These are phyloP conservation scores for Eubasilissa regina DNA, from an alignment of 1,140 invertebrate species.

Conservation along the genomic window DNA sequence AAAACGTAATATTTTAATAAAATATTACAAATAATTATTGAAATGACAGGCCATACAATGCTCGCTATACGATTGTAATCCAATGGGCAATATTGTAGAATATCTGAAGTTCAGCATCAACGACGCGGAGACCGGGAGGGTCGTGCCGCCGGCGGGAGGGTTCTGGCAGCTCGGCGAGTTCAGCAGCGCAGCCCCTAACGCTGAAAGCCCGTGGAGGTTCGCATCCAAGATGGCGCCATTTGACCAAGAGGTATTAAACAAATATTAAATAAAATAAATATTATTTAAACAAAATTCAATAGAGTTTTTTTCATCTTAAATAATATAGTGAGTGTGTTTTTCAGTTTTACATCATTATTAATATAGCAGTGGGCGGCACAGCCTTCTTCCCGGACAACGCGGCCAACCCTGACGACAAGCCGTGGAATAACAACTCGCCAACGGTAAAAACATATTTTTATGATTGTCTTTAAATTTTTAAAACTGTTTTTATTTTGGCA, in stretches of 20 bases:
- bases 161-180: constrained; percentile 70
- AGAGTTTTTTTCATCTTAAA: background rate
- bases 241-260: constrained; percentile 69
- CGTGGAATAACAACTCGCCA: constrained; percentile 74
- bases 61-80: too few species aligned
- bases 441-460: constrained; percentile 63
- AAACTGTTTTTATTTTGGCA: too few species aligned
- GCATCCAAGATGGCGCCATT: constrained; percentile 71
- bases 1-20: too few species aligned
- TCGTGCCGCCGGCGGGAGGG: constrained; percentile 64
- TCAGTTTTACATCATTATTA: constrained; percentile 80
- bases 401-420: constrained; percentile 71
- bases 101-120: constrained; percentile 69
- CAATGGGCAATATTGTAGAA: constrained; percentile 59
- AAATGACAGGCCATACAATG: too few species aligned
- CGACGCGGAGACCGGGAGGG: constrained; percentile 64
- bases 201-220: constrained; percentile 68
- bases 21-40: too few species aligned
- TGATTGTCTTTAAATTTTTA: too few species aligned
- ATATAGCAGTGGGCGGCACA: constrained; percentile 78
- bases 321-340: background rate
- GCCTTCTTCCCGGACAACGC: constrained; percentile 74
- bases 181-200: constrained; percentile 59
- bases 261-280: too few species aligned
- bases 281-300: too few species aligned